phyloP scores from a whole-genome alignment of 2,113 vertebrate species.

The Ptychochromis oligacanthus region DNA sequence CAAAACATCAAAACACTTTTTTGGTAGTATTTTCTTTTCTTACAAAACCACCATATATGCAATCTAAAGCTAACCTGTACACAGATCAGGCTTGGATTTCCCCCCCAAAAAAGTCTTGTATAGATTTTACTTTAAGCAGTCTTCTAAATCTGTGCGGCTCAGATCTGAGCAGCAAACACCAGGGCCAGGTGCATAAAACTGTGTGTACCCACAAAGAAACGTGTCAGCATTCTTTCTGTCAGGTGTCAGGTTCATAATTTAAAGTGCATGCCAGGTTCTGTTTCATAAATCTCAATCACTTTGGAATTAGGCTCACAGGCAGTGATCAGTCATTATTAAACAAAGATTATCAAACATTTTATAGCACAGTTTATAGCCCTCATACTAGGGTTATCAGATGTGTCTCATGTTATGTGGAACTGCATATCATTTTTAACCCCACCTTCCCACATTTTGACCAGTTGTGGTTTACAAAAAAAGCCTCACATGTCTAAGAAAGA shows the following conservation, averaged over 20 bases:
- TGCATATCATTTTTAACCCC: not conserved
- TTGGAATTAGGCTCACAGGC: not conserved
- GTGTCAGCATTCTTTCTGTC: not conserved
- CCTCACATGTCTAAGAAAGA: not conserved
- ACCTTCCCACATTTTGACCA: not conserved
- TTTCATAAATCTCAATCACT: not conserved
- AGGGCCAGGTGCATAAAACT: constrained; percentile 11
- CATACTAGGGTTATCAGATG: not conserved
- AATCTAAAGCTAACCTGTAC: constrained; percentile 76
- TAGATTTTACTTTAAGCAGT: not conserved
- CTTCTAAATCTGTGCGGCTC: not conserved
- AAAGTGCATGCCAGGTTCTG: not conserved
- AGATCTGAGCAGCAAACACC: not conserved
- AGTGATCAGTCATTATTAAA: not conserved
- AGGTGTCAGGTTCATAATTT: not conserved
- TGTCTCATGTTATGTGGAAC: not conserved
- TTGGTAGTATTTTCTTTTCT: constrained; percentile 80
- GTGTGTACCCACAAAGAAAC: not conserved
- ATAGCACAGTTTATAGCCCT: not conserved
- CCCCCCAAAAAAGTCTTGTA: constrained; percentile 12
- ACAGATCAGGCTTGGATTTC: constrained; percentile 64
- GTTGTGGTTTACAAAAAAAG: not conserved
- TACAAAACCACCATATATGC: constrained; percentile 85
- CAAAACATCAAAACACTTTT: constrained; percentile 91
- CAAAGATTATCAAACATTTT: not conserved